A percentile compares a stretch with the other conserved stretches of the same genome.
These are phyloP conservation scores for Tolmerus cingulatus DNA, from an alignment of 2,888 invertebrate species.

Conservation along the genomic window DNA sequence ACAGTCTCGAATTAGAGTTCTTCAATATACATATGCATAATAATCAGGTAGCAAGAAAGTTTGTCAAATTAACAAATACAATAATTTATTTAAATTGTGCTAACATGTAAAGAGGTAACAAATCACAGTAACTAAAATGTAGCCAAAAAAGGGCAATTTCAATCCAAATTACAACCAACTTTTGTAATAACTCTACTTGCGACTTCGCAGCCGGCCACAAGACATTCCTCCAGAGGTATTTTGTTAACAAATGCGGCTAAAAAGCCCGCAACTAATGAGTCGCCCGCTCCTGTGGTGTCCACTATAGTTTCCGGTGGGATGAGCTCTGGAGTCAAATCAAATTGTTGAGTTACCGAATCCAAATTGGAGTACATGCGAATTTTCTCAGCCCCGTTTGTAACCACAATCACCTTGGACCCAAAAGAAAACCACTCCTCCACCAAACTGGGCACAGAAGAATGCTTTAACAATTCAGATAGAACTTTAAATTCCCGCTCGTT, in stretches of 20 bases:
- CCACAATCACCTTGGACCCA: conserved; percentile 66
- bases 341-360: conserved; percentile 7
- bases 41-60: background rate
- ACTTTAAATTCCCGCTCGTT: conserved; percentile 67
- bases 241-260: conserved; percentile 64
- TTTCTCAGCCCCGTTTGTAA: conserved; percentile 70
- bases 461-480: conserved; percentile 58
- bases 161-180: conserved; percentile 62
- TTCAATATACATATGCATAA: too few species aligned
- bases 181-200: conserved; percentile 65
- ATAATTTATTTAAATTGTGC: background rate
- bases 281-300: conserved; percentile 70
- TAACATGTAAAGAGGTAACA: background rate
- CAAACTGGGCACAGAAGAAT: conserved; percentile 51
- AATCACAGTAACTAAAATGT: background rate
- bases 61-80: background rate
- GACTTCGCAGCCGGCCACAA: conserved; percentile 63
- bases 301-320: conserved; percentile 62
- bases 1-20: too few species aligned
- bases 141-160: background rate
- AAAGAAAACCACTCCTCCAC: conserved; percentile 49
- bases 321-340: conserved; percentile 58
- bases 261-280: conserved; percentile 70
- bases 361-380: conserved; percentile 64
- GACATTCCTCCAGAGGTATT: conserved; percentile 61